Conservation (phyloP, 2,797 vertebrate species). For the Masticophis lateralis region DNA sequence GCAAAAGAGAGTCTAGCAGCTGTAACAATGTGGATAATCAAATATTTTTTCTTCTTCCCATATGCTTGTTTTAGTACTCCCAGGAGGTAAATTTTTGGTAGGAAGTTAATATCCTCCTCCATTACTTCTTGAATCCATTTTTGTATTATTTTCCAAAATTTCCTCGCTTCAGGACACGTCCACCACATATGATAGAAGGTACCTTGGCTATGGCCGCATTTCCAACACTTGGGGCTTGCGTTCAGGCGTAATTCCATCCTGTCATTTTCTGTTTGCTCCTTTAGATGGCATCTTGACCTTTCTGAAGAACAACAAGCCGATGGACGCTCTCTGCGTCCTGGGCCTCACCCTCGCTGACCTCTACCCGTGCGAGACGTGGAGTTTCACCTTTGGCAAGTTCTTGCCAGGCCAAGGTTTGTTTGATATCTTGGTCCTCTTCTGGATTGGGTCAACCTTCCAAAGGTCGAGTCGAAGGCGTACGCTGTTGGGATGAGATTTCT, state of each 20-base stretch:
- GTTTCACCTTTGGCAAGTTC: constrained; percentile 73
- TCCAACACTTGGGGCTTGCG: too few species aligned
- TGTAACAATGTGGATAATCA: too few species aligned
- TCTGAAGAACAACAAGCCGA: constrained; percentile 73
- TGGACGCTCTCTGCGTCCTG: constrained; percentile 72
- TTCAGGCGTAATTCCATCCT: neutral
- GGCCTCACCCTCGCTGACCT: constrained; percentile 74
- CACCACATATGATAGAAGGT: too few species aligned
- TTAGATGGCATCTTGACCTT: constrained; percentile 73
- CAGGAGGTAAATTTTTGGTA: too few species aligned
- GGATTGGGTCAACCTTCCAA: neutral
- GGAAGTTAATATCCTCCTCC: too few species aligned
- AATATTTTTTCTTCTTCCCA: too few species aligned
- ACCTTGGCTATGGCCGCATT: too few species aligned
- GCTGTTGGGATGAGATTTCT: neutral
- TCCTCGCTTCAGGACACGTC: too few species aligned
- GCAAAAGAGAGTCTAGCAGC: too few species aligned
- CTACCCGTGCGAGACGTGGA: constrained; percentile 72
- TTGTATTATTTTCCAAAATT: too few species aligned
- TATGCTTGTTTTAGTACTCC: too few species aligned
- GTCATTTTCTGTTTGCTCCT: neutral
- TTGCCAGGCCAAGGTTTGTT: constrained; percentile 71
- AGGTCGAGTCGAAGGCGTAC: neutral
- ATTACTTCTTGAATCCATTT: too few species aligned
- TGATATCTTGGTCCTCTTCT: fast-evolving